These are phyloP conservation scores for Nothocercus julius DNA, from an alignment of 2,113 vertebrate species.

Conservation along the genomic window DNA sequence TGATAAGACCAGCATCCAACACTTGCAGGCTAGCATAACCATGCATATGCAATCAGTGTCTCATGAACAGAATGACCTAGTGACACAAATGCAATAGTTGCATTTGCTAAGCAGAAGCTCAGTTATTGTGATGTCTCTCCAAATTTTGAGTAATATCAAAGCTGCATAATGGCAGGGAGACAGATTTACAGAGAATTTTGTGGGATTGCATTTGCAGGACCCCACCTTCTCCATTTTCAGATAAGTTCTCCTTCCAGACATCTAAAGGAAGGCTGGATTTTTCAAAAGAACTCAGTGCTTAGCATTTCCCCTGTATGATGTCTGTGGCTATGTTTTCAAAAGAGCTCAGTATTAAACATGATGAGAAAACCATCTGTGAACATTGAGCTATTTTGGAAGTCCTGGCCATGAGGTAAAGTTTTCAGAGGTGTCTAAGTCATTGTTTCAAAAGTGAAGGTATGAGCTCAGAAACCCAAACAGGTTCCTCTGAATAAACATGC, in stretches of 20 bases:
- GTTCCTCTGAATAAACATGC: neutral
- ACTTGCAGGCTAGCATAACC: neutral
- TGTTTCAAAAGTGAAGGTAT: neutral
- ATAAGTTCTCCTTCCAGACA: neutral
- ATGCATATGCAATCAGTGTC: neutral
- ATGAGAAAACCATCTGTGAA: neutral
- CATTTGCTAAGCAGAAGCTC: neutral
- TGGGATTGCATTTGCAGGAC: neutral
- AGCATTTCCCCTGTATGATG: neutral
- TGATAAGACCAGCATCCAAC: neutral
- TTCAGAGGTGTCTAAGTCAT: neutral
- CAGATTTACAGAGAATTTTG: neutral
- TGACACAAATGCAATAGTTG: neutral
- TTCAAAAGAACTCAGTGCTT: neutral
- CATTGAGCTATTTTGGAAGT: neutral
- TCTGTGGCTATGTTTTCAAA: neutral
- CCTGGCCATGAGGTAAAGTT: neutral
- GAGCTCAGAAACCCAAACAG: neutral
- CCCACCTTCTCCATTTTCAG: neutral
- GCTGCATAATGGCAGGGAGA: neutral
- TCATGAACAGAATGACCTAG: neutral
- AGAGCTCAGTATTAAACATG: neutral
- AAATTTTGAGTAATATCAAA: neutral
- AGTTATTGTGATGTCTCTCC: neutral
- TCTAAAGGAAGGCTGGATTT: neutral